These are phyloP conservation scores for Syngnathus acus DNA, from an alignment of 2,797 vertebrate species.

Conservation along the genomic window DNA sequence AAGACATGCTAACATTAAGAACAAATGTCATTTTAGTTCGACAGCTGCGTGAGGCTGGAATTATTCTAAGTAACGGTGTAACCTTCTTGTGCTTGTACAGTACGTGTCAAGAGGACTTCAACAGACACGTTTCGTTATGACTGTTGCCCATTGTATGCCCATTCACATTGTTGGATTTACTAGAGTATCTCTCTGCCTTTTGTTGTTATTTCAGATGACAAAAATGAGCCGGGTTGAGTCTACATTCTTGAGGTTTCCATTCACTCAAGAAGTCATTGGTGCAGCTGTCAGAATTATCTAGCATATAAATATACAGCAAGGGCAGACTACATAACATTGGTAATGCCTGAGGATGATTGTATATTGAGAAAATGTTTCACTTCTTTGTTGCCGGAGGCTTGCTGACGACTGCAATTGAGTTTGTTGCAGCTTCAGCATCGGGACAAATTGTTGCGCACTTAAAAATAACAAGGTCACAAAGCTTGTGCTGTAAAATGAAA, in stretches of 20 bases:
- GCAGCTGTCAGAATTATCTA: background rate
- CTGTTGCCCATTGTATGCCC: background rate
- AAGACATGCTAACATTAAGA: background rate
- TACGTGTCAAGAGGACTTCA: background rate
- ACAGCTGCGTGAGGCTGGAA: background rate
- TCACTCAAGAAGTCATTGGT: background rate
- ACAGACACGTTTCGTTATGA: background rate
- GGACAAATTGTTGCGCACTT: background rate
- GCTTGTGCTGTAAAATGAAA: background rate
- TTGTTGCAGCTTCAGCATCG: background rate
- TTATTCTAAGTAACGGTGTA: background rate
- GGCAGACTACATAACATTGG: background rate
- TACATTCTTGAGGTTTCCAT: background rate
- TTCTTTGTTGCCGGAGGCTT: background rate
- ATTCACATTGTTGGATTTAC: background rate
- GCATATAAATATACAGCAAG: background rate
- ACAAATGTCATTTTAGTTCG: background rate
- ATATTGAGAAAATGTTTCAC: background rate
- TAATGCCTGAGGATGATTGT: too few species aligned
- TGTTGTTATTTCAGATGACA: background rate
- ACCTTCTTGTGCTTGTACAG: background rate
- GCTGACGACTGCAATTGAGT: background rate
- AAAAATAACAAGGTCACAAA: slow-evolving; percentile 2
- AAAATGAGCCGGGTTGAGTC: background rate
- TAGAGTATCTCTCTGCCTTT: background rate